Percentiles rank a stretch among this genome's conserved stretches.
These are phyloP conservation scores for Chionis minor DNA, from an alignment of 2,113 vertebrate species.

Conservation along the genomic window DNA sequence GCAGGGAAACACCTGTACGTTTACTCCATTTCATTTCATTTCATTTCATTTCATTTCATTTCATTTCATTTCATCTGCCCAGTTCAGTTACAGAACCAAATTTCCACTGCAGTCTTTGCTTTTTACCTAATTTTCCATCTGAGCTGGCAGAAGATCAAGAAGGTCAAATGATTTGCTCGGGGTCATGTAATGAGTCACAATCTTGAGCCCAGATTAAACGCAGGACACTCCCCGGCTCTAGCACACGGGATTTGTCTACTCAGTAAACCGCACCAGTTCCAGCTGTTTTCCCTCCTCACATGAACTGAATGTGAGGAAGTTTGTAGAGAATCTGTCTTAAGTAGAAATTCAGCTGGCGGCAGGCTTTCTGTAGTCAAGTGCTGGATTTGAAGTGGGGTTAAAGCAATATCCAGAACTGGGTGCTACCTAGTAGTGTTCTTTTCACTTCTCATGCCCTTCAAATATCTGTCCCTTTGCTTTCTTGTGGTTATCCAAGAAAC, in stretches of 20 bases:
- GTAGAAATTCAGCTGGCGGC: constrained; percentile 11
- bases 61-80: neutral
- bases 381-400: neutral
- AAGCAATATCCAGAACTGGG: neutral
- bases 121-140: constrained; percentile 52
- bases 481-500: neutral
- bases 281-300: constrained; percentile 22
- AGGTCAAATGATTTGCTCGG: constrained; percentile 41
- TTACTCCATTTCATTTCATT: neutral
- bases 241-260: neutral
- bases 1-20: constrained; percentile 41
- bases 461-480: neutral
- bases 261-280: neutral
- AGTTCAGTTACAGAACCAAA: neutral
- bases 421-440: neutral
- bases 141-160: constrained; percentile 52
- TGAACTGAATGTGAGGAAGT: constrained; percentile 65
- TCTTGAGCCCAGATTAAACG: constrained; percentile 13
- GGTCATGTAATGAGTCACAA: constrained; percentile 61
- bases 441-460: neutral
- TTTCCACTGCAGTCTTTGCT: constrained; percentile 37
- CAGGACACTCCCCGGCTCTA: neutral
- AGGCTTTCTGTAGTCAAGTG: neutral
- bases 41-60: too few relatives aligned
- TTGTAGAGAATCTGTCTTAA: neutral